phyloP scores from a whole-genome alignment of 2,113 vertebrate genomes.

The Mesocricetus auratus region DNA sequence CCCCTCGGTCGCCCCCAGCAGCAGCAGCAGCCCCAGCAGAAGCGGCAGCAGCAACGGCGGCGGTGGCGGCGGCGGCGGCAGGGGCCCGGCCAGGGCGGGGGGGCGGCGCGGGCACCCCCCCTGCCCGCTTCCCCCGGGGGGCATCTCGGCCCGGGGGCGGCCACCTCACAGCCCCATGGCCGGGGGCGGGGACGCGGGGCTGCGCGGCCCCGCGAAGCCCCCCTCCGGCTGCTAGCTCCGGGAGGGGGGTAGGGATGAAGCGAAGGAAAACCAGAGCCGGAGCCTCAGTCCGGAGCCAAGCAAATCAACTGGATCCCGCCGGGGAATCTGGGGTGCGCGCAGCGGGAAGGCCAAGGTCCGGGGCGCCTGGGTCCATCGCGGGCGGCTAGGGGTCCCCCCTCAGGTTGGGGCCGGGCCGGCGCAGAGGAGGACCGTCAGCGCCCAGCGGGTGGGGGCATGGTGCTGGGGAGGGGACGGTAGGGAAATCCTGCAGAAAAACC shows the following conservation, averaged over 20 bases:
- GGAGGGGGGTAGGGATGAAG: slow-evolving; percentile 63
- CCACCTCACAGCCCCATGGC: slow-evolving; percentile 80
- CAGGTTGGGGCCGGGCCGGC: slow-evolving; percentile 62
- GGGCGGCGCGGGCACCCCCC: slow-evolving; percentile 79
- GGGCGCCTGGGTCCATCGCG: slow-evolving; percentile 77
- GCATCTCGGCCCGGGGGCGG: slow-evolving; percentile 79
- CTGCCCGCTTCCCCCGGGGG: slow-evolving; percentile 77
- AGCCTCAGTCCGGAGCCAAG: slow-evolving; percentile 70
- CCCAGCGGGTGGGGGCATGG: slow-evolving; percentile 80
- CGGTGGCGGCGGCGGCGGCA: slow-evolving; percentile 66
- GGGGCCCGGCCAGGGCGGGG: slow-evolving; percentile 77
- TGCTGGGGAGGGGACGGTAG: slow-evolving; percentile 54
- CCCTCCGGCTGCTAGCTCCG: slow-evolving; percentile 75
- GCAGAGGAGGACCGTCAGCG: slow-evolving; percentile 73
- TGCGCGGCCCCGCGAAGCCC: slow-evolving; percentile 68
- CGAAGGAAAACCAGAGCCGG: slow-evolving; percentile 60
- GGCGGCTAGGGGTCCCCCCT: slow-evolving; percentile 58
- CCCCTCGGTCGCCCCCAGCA: slow-evolving; percentile 85
- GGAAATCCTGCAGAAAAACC: slow-evolving; percentile 82
- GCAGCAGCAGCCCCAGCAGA: slow-evolving; percentile 73
- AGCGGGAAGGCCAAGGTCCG: slow-evolving; percentile 70
- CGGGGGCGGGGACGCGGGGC: slow-evolving; percentile 76
- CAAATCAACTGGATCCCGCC: slow-evolving; percentile 79
- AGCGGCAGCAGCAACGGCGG: slow-evolving; percentile 47
- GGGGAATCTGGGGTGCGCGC: slow-evolving; percentile 68